Evolutionary conservation across 2,888 invertebrate genomes (phyloP).

Genomic region (Leptarthrus brevirostris): DNA sequence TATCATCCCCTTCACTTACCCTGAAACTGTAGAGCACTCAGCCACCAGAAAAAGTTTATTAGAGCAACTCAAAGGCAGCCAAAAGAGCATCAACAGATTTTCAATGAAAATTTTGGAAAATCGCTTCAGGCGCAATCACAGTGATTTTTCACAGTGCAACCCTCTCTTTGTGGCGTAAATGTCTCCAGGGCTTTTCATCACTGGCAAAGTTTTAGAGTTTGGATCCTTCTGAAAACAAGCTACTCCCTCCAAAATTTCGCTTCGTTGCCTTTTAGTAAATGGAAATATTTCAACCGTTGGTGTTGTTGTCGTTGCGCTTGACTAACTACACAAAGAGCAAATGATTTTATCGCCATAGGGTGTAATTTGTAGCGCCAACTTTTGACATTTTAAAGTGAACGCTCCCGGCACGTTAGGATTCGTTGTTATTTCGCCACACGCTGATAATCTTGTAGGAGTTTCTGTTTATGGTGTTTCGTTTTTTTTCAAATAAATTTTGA

Average conservation of each 20-base stretch:
- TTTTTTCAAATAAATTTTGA: background rate
- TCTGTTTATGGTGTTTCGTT: conserved; percentile 27
- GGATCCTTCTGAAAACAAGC: conserved; percentile 36
- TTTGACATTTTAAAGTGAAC: conserved; percentile 56
- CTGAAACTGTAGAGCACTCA: too few species aligned
- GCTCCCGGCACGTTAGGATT: conserved; percentile 33
- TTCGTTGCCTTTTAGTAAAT: conserved; percentile 45
- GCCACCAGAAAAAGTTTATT: conserved; percentile 48
- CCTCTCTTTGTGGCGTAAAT: conserved; percentile 48
- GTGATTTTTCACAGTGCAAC: conserved; percentile 49
- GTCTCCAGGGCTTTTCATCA: conserved; percentile 49
- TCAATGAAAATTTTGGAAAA: conserved; percentile 52
- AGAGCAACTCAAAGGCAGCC: conserved; percentile 50
- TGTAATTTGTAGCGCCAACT: conserved; percentile 63
- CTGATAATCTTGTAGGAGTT: conserved; percentile 13
- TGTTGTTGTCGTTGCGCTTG: conserved; percentile 50
- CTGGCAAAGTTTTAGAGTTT: conserved; percentile 39
- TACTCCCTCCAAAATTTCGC: conserved; percentile 8
- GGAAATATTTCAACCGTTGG: conserved; percentile 46
- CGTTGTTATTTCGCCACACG: conserved; percentile 16
- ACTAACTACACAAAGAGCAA: conserved; percentile 46
- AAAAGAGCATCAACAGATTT: conserved; percentile 51
- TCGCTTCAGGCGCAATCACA: conserved; percentile 52
- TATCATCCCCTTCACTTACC: background rate
- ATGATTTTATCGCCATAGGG: conserved; percentile 60